Conservation (phyloP, 2,888 invertebrate species). For the Punctoribates punctum region DNA sequence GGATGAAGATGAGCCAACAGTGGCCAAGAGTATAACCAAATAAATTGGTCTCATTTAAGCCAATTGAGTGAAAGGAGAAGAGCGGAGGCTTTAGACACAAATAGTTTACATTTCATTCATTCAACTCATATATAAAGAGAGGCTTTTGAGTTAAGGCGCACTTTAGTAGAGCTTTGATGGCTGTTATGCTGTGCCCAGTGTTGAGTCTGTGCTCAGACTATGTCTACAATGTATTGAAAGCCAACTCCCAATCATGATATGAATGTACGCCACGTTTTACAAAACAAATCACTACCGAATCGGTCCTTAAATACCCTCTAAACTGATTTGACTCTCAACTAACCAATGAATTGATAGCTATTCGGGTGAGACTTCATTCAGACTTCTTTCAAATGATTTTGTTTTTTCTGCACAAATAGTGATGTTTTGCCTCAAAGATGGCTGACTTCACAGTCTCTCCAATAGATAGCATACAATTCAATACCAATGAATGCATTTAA, state of each 20-base stretch:
- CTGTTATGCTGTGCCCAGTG: conserved; percentile 3
- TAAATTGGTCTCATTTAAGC: neutral
- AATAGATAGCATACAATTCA: conserved; percentile 2
- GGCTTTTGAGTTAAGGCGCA: conserved; percentile 24
- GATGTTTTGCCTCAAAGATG: conserved; percentile 9
- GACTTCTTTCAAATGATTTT: neutral
- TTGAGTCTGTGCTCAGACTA: neutral
- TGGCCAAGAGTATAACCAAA: neutral
- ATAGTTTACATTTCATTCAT: neutral
- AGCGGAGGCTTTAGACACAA: neutral
- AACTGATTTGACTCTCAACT: neutral
- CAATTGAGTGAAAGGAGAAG: neutral
- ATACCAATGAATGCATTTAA: neutral
- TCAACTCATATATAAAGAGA: conserved; percentile 5
- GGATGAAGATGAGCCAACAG: too few relatives aligned
- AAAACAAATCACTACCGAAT: neutral
- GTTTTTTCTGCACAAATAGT: neutral
- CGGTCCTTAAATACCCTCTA: too few relatives aligned
- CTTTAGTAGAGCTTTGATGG: neutral
- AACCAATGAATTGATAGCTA: neutral
- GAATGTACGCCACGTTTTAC: conserved; percentile 15
- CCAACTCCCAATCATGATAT: conserved; percentile 14
- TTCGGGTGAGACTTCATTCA: neutral
- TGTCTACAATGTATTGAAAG: neutral
- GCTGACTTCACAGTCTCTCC: neutral